phyloP scores from a whole-genome alignment of 2,888 invertebrate species.

The Eulithis prunata region DNA sequence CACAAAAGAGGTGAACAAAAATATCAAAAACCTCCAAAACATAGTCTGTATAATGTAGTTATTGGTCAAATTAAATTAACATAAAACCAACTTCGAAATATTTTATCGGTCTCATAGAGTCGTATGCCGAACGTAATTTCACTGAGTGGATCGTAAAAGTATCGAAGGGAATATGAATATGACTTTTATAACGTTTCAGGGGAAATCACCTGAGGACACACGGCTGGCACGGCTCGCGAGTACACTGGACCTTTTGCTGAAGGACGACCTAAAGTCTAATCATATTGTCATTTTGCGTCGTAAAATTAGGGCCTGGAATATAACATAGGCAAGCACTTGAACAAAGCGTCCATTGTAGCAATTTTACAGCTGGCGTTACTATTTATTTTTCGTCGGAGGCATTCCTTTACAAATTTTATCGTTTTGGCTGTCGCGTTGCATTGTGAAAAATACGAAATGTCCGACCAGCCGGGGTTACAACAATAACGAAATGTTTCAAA shows the following conservation, averaged over 20 bases:
- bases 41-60: not conserved
- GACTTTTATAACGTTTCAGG: slow-evolving; percentile 54
- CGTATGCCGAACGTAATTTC: slow-evolving; percentile 49
- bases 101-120: slow-evolving; percentile 41
- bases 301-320: slow-evolving; percentile 1
- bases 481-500: slow-evolving; percentile 51
- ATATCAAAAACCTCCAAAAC: too few relatives aligned
- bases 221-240: slow-evolving; percentile 27
- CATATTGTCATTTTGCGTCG: not conserved
- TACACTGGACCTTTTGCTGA: slow-evolving; percentile 29
- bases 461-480: slow-evolving; percentile 41
- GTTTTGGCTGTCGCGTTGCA: slow-evolving; percentile 42
- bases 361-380: slow-evolving; percentile 19
- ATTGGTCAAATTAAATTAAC: slow-evolving; percentile 26
- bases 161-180: slow-evolving; percentile 54
- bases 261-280: slow-evolving; percentile 36
- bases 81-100: slow-evolving; percentile 39
- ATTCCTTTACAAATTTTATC: slow-evolving; percentile 40
- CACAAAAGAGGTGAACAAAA: too few relatives aligned
- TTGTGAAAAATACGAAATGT: slow-evolving; percentile 45
- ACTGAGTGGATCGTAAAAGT: slow-evolving; percentile 57
- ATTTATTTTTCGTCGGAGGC: slow-evolving; percentile 36
- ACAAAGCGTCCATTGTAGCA: slow-evolving; percentile 2
- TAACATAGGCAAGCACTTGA: slow-evolving; percentile 7
- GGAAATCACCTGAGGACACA: slow-evolving; percentile 52